A percentile compares a stretch with the other conserved stretches of the same genome.
phyloP scores from a whole-genome alignment of 1,140 invertebrate species.

The Lasaia peninsularis region DNA sequence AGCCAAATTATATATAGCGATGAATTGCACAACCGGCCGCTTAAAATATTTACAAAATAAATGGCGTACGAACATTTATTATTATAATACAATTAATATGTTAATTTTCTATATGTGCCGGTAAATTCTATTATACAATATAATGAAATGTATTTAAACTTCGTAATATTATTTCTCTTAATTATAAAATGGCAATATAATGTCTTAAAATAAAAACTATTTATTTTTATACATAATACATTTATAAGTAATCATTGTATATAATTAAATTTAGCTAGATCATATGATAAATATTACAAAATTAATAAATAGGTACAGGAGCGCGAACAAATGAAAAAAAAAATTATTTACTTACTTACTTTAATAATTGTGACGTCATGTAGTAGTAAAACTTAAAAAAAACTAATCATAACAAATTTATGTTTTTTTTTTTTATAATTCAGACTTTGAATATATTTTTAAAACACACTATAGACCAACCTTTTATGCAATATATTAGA shows the following conservation, averaged over 20 bases:
- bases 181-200: not conserved
- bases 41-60: slow-evolving; percentile 40
- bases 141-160: not conserved
- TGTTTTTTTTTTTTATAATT: too few relatives aligned
- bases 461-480: too few relatives aligned
- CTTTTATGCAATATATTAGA: too few relatives aligned
- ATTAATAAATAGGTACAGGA: not conserved
- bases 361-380: not conserved
- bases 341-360: too few relatives aligned
- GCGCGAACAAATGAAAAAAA: not conserved
- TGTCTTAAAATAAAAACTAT: not conserved
- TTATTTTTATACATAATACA: not conserved
- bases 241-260: too few relatives aligned
- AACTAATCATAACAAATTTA: too few relatives aligned
- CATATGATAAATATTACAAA: not conserved
- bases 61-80: slow-evolving; percentile 16
- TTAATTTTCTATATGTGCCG: not conserved
- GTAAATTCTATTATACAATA: not conserved
- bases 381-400: too few relatives aligned
- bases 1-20: slow-evolving; percentile 9
- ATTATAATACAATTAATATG: not conserved
- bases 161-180: not conserved
- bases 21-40: slow-evolving; percentile 72
- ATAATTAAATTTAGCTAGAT: not conserved
- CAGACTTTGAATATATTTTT: too few relatives aligned